Evolutionary conservation across 1,140 invertebrate species (phyloP).

Genomic region (Atopsyche davidsoni): DNA sequence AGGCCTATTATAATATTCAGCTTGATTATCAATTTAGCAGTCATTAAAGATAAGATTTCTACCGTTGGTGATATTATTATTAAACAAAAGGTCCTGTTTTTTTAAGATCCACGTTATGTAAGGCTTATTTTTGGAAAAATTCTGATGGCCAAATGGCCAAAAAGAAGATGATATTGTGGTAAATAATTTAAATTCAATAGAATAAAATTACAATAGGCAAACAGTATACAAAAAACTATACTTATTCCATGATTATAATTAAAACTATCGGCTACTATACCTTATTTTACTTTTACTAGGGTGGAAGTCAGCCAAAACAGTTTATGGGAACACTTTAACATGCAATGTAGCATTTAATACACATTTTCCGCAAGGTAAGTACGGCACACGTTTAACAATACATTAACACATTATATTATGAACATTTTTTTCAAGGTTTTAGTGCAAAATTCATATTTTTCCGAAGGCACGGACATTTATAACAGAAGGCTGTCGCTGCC

Average conservation of each 20-base stretch:
- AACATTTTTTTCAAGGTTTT: slow-evolving; percentile 10
- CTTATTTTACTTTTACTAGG: slow-evolving; percentile 19
- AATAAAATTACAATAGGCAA: neutral
- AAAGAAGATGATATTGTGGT: no score
- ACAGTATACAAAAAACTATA: neutral
- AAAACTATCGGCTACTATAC: slow-evolving; percentile 2
- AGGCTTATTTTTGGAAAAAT: no score
- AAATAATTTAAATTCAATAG: no score
- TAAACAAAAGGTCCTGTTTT: no score
- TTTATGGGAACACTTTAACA: slow-evolving; percentile 15
- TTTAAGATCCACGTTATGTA: no score
- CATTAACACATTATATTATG: slow-evolving; percentile 4
- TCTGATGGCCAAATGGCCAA: no score
- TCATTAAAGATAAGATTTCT: no score
- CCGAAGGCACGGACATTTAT: slow-evolving; percentile 2
- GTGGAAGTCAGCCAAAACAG: slow-evolving; percentile 14
- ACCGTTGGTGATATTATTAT: no score
- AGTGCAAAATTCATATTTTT: slow-evolving; percentile 14
- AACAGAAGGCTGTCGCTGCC: slow-evolving; percentile 11
- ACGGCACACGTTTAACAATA: slow-evolving; percentile 9
- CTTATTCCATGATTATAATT: slow-evolving; percentile 1
- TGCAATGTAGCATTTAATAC: slow-evolving; percentile 9
- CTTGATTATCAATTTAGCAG: no score
- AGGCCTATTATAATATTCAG: no score
- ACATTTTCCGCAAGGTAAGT: slow-evolving; percentile 4